Conservation (phyloP, 2,888 invertebrate species). For the Tetragonula carbonaria region DNA sequence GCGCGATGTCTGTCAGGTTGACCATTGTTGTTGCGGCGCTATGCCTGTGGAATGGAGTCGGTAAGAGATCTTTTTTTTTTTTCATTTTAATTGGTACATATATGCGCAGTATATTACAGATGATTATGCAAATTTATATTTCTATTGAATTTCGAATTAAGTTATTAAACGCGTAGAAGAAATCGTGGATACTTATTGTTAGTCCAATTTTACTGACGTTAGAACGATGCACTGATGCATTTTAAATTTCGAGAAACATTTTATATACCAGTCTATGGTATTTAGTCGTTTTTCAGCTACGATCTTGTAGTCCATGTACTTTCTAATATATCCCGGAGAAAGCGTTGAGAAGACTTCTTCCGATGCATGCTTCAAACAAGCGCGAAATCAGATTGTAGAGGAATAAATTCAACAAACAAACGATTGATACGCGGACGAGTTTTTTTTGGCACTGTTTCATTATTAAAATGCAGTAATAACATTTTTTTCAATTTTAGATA, state of each 20-base stretch:
- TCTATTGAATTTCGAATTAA: background rate
- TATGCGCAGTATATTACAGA: background rate
- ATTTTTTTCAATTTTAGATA: background rate
- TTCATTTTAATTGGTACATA: background rate
- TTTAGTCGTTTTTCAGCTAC: constrained; percentile 45
- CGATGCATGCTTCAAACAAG: constrained; percentile 17
- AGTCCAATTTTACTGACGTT: background rate
- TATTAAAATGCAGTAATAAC: background rate
- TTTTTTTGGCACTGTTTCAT: background rate
- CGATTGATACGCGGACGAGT: background rate
- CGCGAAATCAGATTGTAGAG: constrained; percentile 27
- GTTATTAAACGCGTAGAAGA: background rate
- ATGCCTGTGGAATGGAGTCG: constrained; percentile 70
- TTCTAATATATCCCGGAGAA: constrained; percentile 68
- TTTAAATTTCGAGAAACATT: constrained; percentile 4
- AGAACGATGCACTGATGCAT: background rate
- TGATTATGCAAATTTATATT: background rate
- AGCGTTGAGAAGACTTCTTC: constrained; percentile 55
- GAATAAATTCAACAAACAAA: constrained; percentile 10
- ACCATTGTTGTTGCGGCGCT: constrained; percentile 67
- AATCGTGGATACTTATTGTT: background rate
- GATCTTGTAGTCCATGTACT: constrained; percentile 50
- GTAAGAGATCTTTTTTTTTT: constrained; percentile 63
- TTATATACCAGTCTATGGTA: background rate
- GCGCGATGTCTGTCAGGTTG: constrained; percentile 75